Percentiles rank a stretch among this genome's conserved stretches.
Conservation (phyloP, 2,888 invertebrate species). For the Cacoxenus indagator region DNA sequence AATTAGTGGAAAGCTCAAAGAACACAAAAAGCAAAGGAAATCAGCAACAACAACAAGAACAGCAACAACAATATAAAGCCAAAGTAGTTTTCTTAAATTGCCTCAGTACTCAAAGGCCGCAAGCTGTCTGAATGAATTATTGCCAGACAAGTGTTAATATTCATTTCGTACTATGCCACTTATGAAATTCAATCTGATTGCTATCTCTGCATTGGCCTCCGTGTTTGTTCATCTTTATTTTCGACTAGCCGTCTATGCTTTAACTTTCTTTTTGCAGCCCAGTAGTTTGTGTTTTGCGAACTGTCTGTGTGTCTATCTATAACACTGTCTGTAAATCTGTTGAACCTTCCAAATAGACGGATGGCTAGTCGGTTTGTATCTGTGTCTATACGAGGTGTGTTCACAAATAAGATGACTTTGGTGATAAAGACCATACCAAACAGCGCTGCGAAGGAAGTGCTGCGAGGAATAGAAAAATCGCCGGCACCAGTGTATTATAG, state of each 20-base stretch:
- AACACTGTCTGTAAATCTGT: background rate
- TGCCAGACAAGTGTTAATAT: constrained; percentile 10
- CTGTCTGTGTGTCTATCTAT: constrained; percentile 20
- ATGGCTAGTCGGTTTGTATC: background rate
- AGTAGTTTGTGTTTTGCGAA: too few species aligned
- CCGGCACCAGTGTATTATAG: too few species aligned
- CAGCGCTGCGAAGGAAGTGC: too few species aligned
- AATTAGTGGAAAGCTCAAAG: background rate
- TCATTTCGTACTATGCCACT: background rate
- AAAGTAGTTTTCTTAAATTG: too few species aligned
- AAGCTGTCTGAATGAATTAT: background rate
- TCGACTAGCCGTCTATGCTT: constrained; percentile 60
- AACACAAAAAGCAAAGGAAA: background rate
- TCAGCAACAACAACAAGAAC: too few species aligned
- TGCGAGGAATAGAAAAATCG: too few species aligned
- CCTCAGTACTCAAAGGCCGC: background rate
- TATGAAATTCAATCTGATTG: background rate
- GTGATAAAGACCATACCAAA: too few species aligned
- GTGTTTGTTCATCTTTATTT: constrained; percentile 44
- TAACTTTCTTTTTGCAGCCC: constrained; percentile 53
- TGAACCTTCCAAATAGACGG: background rate
- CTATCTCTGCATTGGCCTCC: background rate
- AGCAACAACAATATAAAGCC: too few species aligned
- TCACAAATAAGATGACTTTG: too few species aligned
- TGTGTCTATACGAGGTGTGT: too few species aligned